These are phyloP conservation scores for Dicyrtomina minuta DNA, from an alignment of 2,888 invertebrate species.

Conservation along the genomic window DNA sequence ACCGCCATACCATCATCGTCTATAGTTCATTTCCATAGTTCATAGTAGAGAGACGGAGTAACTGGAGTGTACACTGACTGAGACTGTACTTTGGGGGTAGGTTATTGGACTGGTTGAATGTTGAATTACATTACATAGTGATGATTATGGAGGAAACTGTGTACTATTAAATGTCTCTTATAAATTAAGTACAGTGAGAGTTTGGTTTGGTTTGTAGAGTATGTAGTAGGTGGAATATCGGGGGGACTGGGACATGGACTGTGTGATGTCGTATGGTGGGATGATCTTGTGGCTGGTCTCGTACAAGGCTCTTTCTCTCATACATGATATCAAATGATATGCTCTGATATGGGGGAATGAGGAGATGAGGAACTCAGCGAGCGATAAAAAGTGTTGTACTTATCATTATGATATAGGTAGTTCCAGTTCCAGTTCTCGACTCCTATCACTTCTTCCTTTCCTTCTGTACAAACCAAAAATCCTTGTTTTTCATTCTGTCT, in stretches of 20 bases:
- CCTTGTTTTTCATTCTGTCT: conserved; percentile 6
- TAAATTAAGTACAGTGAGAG: conserved; percentile 18
- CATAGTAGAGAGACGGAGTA: no score
- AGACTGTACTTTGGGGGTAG: not conserved
- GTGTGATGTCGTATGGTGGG: no score
- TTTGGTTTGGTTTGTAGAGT: not conserved
- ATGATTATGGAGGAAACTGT: conserved; percentile 11
- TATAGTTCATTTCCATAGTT: no score
- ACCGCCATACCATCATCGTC: no score
- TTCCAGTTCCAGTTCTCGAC: no score
- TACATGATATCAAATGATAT: not conserved
- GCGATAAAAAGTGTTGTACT: conserved; percentile 17
- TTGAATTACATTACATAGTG: not conserved
- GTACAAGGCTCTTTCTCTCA: not conserved
- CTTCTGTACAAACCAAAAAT: not conserved
- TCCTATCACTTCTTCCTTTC: no score
- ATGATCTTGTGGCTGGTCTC: not conserved
- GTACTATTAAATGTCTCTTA: conserved; percentile 19
- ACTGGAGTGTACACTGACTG: not conserved
- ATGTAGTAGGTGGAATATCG: not conserved
- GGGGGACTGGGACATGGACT: not conserved
- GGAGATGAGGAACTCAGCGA: not conserved
- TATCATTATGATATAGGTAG: conserved; percentile 13
- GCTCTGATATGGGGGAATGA: not conserved
- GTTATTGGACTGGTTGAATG: no score